These are phyloP conservation scores for Physella acuta DNA, from an alignment of 1,140 invertebrate genomes.

Conservation along the genomic window DNA sequence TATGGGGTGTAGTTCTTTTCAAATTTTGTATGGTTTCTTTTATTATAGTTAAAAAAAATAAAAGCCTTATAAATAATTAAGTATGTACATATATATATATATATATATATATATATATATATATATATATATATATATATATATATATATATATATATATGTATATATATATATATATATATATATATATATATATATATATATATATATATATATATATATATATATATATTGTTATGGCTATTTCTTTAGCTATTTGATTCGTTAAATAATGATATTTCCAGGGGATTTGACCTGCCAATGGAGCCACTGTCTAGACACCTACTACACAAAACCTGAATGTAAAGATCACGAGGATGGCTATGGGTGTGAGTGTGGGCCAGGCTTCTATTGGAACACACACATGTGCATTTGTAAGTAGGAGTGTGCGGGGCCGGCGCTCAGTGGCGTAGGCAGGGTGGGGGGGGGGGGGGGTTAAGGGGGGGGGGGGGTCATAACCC, in stretches of 20 bases:
- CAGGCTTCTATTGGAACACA: conserved; percentile 60
- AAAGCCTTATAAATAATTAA: background rate
- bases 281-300: background rate
- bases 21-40: too few species aligned
- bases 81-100: background rate
- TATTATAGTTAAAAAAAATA: too few species aligned
- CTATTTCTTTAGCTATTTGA: background rate
- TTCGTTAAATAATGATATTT: background rate
- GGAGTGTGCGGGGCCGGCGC: background rate
- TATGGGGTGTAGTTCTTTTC: too few species aligned
- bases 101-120: background rate
- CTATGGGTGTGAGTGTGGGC: conserved; percentile 59
- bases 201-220: conserved; percentile 1
- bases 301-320: conserved; percentile 30
- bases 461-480: too few species aligned
- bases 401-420: conserved; percentile 59
- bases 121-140: background rate
- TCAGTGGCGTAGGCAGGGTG: too few species aligned
- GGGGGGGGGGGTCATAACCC: too few species aligned
- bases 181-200: background rate
- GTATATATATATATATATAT: background rate
- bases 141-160: background rate
- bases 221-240: background rate
- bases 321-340: conserved; percentile 49
- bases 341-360: conserved; percentile 57